These are phyloP conservation scores for Thereva nobilitata DNA, from an alignment of 2,888 invertebrate genomes.

Conservation along the genomic window DNA sequence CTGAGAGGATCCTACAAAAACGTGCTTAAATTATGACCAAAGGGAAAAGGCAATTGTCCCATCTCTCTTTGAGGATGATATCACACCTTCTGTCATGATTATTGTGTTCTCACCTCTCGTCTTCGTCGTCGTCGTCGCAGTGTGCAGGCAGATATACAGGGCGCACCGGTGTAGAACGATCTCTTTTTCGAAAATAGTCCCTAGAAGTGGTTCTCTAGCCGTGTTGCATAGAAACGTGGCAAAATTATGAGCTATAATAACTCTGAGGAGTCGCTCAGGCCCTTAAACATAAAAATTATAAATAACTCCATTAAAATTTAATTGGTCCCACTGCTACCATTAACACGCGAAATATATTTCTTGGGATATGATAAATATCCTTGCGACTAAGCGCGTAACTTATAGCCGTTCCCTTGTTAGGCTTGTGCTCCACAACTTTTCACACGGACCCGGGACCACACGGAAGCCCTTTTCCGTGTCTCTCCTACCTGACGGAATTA, in stretches of 20 bases:
- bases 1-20: too few species aligned
- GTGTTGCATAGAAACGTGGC: not conserved
- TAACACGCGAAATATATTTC: slow-evolving; percentile 15
- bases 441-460: not conserved
- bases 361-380: slow-evolving; percentile 22
- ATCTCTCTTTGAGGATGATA: too few species aligned
- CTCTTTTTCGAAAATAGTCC: too few species aligned
- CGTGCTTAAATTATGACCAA: too few species aligned
- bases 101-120: too few species aligned
- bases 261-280: slow-evolving; percentile 16
- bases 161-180: too few species aligned
- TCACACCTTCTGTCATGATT: too few species aligned
- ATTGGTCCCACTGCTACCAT: slow-evolving; percentile 23
- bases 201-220: too few species aligned
- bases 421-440: not conserved
- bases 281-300: slow-evolving; percentile 22
- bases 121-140: too few species aligned
- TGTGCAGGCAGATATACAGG: too few species aligned
- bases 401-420: slow-evolving; percentile 4
- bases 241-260: slow-evolving; percentile 17
- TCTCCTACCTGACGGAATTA: not conserved
- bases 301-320: slow-evolving; percentile 27
- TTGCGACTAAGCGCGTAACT: slow-evolving; percentile 13
- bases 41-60: too few species aligned
- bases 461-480: not conserved